A percentile compares a stretch with the other conserved stretches of the same genome.
Conservation (phyloP, 2,113 vertebrate species). For the Colistium nudipinnis region DNA sequence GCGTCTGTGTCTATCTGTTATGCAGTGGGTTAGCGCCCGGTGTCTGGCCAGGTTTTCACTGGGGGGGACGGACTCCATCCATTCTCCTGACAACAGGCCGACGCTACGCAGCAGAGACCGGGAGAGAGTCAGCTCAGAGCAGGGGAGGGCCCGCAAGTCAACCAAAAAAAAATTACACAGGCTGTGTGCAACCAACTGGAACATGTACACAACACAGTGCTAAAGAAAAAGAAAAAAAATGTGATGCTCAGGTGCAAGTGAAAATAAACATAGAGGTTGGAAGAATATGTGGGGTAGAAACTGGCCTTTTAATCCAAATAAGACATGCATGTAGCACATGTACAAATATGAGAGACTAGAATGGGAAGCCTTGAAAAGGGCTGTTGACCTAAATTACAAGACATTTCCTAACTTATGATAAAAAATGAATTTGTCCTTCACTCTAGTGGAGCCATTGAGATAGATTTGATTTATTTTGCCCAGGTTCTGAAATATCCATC, state of each 20-base stretch:
- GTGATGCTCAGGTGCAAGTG: conserved; percentile 26
- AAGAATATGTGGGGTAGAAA: background rate
- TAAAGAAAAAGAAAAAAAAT: conserved; percentile 15
- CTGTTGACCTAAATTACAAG: background rate
- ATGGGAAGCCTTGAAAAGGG: background rate
- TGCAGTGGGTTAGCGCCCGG: conserved; percentile 89
- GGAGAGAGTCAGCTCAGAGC: conserved; percentile 73
- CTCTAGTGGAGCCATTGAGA: background rate
- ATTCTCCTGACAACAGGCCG: conserved; percentile 93
- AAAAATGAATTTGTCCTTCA: background rate
- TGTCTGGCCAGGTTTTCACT: conserved; percentile 94
- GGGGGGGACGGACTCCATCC: conserved; percentile 89
- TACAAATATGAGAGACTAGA: background rate
- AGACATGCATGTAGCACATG: background rate
- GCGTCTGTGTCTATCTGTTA: conserved; percentile 91
- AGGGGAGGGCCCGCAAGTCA: conserved; percentile 77
- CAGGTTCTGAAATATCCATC: background rate
- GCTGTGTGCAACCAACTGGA: conserved; percentile 17
- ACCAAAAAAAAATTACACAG: conserved; percentile 36
- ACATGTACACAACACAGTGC: background rate
- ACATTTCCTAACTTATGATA: background rate
- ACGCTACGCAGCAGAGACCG: conserved; percentile 70
- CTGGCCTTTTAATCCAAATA: conserved; percentile 1
- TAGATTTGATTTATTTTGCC: background rate
- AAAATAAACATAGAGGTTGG: conserved; percentile 15